Evolutionary conservation across 2,113 vertebrate species (phyloP).

Genomic region (Natator depressus): DNA sequence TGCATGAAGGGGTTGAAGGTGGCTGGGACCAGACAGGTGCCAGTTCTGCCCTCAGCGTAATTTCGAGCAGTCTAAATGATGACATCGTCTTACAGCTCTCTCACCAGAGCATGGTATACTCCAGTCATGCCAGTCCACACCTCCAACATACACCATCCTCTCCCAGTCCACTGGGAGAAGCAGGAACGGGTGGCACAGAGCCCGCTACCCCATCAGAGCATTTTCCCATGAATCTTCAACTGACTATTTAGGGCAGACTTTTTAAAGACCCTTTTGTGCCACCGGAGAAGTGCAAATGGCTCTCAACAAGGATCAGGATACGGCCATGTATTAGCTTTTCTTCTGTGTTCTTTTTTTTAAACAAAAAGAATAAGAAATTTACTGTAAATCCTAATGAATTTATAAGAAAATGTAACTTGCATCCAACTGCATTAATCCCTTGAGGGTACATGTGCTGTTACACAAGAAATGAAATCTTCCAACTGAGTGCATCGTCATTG

Average conservation of each 20-base stretch:
- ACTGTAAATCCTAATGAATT: not conserved
- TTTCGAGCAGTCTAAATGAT: not conserved
- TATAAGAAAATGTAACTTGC: not conserved
- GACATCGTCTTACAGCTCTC: not conserved
- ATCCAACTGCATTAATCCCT: not conserved
- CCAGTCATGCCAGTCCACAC: not conserved
- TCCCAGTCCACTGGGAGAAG: not conserved
- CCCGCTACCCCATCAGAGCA: not conserved
- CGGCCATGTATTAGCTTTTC: not conserved
- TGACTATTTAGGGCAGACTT: not conserved
- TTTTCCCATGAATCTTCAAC: not conserved
- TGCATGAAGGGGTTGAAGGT: not conserved
- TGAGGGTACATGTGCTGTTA: not conserved
- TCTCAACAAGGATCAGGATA: not conserved
- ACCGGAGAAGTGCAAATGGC: not conserved
- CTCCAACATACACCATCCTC: not conserved
- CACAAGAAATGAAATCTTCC: not conserved
- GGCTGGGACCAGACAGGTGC: not conserved
- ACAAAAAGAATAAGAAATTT: not conserved
- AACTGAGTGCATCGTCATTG: not conserved
- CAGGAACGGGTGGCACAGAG: not conserved
- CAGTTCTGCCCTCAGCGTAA: not conserved
- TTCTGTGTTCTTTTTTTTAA: not conserved
- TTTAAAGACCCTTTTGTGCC: not conserved
- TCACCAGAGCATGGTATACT: no score